Evolutionary conservation across 2,797 vertebrate genomes (phyloP), one percentile per base, ranked within the genome.

Genomic region (Coregonus sp.): DNA sequence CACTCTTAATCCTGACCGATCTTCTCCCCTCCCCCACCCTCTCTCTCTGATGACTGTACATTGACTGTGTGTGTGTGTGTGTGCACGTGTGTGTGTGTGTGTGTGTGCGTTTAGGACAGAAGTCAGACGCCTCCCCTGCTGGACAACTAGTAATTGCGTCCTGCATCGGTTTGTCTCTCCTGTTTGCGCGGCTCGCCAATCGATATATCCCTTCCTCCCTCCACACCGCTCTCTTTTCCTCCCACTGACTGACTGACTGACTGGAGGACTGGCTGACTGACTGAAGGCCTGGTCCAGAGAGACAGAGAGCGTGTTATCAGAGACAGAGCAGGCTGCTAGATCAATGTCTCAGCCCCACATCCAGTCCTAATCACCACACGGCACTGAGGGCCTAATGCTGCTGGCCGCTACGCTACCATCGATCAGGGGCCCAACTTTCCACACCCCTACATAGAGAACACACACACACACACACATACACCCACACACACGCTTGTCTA

Each of bases 131-230:
- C 56, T 74, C 61, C 79, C 78, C 80, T 25, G 68, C 6, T 61
- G 70, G 68, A 71, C 20, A n/a, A 7, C 70, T 61, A 84, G 79
- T 75, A 75, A 71, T 79, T 84, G 69, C 50, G 78, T 71, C 75
- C 51, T 68, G 63, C 75, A 37, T 33, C 29, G 37, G 69, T 79
- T 71, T 82, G 78, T 82, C 29, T 71, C 77, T 80, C n/a, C 73
- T 80, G 79, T 82, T 77, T 79, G 75, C 76, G 63, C 59, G 63
- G 77, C 81, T 81, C 33, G 73, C 16, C 29, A 69, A 94, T 94
- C 86, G 79, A 92, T 89, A 79, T 65, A 14, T 76, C 50, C 71
- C 20, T 71, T 31, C 79, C 35, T 20, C 59, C 76, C 37, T 56
- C 47, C 14, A 3, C 2, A 68, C 67, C 66, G 50, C 50, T 31